Percentiles rank a stretch among this genome's conserved stretches.
Conservation (phyloP, 2,888 invertebrate species). For the Cynaeus angustus region DNA sequence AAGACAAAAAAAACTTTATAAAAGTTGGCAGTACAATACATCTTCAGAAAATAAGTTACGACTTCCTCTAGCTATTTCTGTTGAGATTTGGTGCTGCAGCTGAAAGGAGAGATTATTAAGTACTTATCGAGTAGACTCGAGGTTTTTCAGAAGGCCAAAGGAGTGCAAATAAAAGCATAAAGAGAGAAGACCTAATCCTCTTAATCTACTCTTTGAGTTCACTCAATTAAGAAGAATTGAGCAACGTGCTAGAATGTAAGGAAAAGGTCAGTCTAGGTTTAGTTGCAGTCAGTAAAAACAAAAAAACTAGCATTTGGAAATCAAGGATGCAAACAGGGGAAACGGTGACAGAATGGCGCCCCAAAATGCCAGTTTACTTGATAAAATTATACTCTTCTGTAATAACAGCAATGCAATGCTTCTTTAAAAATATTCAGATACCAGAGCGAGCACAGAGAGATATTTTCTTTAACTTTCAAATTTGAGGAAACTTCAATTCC, state of each 20-base stretch:
- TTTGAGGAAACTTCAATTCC: too few relatives aligned
- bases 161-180: conserved; percentile 55
- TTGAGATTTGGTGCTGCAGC: conserved; percentile 56
- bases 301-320: conserved; percentile 39
- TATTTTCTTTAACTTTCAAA: too few relatives aligned
- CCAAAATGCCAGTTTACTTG: too few relatives aligned
- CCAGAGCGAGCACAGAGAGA: too few relatives aligned
- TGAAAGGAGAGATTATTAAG: conserved; percentile 52
- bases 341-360: too few relatives aligned
- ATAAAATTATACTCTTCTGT: too few relatives aligned
- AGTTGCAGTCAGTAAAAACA: conserved; percentile 29
- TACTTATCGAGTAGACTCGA: conserved; percentile 4
- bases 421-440: too few relatives aligned
- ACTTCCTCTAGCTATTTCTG: conserved; percentile 56
- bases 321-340: conserved; percentile 31
- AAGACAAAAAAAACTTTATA: conserved; percentile 56
- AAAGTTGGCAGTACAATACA: conserved; percentile 60
- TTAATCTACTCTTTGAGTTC: conserved; percentile 27
- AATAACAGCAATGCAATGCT: too few relatives aligned
- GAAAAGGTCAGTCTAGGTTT: conserved; percentile 20
- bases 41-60: conserved; percentile 41
- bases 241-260: conserved; percentile 26
- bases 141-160: conserved; percentile 52
- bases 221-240: conserved; percentile 33
- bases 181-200: conserved; percentile 27